Base-by-base conservation (phyloP, 2,797 vertebrate species). In the Scleropages formosus region DNA sequence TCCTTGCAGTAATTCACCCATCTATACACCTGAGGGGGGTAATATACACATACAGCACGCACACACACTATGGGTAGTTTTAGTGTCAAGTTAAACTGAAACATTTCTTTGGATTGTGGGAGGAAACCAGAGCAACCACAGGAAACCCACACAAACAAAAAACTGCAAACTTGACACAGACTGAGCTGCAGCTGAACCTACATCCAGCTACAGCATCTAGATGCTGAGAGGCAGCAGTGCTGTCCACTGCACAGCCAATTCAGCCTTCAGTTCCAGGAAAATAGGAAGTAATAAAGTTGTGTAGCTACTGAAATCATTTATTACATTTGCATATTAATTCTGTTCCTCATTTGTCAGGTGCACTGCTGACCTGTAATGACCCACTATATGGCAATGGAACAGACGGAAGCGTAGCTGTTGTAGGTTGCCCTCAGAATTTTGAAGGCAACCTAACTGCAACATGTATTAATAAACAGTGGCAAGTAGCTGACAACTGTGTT, bases 321-420 rank as follows among this genome's bases (percentile, higher is more conserved):
- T 61, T 61, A 61, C 60, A 1, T 61, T 13, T 26, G 61, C 60
- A 61, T 61, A 61, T n/a, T n/a, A n/a, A n/a, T n/a, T n/a, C n/a
- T n/a, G n/a, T n/a, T n/a, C n/a, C n/a, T n/a, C n/a, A n/a, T n/a
- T n/a, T n/a, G n/a, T n/a, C n/a, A n/a, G n/a, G n/a, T n/a, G n/a
- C n/a, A n/a, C n/a, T n/a, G n/a, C n/a, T n/a, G n/a, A n/a, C n/a
- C 10, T 67, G 65, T 22, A 46, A 20, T 12, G 22, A 18, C 4
- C 44, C n/a, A 47, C 39, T 65, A 16, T 67, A 47, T 67, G 65
- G 65, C 47, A 22, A 27, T n/a, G 65, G 65, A 18, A 67, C 67
- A n/a, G 65, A 67, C 67, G 31, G 31, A 67, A 65, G 67, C n/a
- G 44, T 31, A 20, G 65, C 65, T 67, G 31, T 46, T 22, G 65